These are phyloP conservation scores for Aphelenchoides fujianensis DNA, from an alignment of 1,140 invertebrate species.

Conservation along the genomic window DNA sequence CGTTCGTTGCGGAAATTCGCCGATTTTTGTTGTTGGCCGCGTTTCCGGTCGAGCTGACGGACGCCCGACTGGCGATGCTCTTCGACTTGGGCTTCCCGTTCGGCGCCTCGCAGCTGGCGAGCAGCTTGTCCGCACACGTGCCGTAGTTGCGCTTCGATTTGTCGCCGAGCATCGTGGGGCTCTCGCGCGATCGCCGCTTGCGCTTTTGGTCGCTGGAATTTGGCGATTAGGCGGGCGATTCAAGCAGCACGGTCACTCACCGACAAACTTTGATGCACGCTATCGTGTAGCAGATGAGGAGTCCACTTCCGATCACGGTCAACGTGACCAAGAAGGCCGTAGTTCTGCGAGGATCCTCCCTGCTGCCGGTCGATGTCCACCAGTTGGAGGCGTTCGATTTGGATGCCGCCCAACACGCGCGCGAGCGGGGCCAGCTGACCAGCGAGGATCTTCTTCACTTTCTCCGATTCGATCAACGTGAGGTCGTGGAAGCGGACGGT, in stretches of 20 bases:
- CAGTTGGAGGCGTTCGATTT: conserved; percentile 41
- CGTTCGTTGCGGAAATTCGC: not conserved
- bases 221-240: conserved; percentile 2
- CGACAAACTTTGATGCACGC: conserved; percentile 12
- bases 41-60: not conserved
- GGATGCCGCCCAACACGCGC: conserved; percentile 56
- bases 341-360: conserved; percentile 27
- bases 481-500: conserved; percentile 5
- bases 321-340: conserved; percentile 29
- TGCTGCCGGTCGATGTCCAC: conserved; percentile 19
- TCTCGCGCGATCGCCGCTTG: conserved; percentile 26
- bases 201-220: conserved; percentile 14
- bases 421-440: conserved; percentile 53
- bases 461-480: conserved; percentile 27
- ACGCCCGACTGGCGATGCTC: conserved; percentile 23
- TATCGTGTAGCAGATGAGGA: conserved; percentile 26
- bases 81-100: conserved; percentile 44
- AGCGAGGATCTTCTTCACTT: conserved; percentile 54
- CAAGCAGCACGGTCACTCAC: conserved; percentile 1
- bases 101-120: conserved; percentile 38
- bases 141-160: conserved; percentile 48
- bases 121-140: conserved; percentile 49
- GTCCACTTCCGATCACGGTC: conserved; percentile 20
- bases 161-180: conserved; percentile 21
- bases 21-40: conserved; percentile 1